Base-by-base conservation (phyloP, 2,888 invertebrate species). In the Morpho helenor region DNA sequence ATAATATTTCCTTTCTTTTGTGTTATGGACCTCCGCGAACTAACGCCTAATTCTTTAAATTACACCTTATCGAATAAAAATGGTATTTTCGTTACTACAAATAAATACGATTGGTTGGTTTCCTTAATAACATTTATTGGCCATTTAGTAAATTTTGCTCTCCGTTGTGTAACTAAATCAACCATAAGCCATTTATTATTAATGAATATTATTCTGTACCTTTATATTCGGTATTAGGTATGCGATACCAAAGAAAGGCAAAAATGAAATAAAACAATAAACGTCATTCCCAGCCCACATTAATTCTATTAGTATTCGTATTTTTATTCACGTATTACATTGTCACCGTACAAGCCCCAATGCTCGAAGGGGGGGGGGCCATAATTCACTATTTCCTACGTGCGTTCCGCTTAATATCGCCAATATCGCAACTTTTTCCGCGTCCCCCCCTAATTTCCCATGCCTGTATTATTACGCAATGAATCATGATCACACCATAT, bases 351-450 rank as follows among this genome's bases (percentile, higher is more conserved):
- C 4, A 56, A 42, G 71, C 70, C 74, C 72, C 47, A 48, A 74
- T 73, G 69, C 41, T 54, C 73, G 71, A 68, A 70, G 70, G 57
- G 64, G 74, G 70, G 57, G 64, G 74, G 72, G 72, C 71, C 74
- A 80, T 83, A 80, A 78, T 77, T 84, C 79, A 82, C 79, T 79
- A 79, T 79, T 75, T 72, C 73, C 71, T 66, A 62, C 66, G 53
- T 62, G 62, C 66, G 46, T 47, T 42, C 54, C 49, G 76, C 75
- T 80, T 82, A 81, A 82, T 85, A 84, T 84, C 75, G 80, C 75
- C 79, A 80, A 80, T 83, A 82, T 79, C 77, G 76, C 76, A 77
- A 80, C 76, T 80, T 79, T 16, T 79, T 76, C 76, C 73, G 68
- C 65, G 67, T 69, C 69, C 67, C 62, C 62, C 64, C 59, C 72